These are phyloP conservation scores for Coelopa pilipes DNA, from an alignment of 2,888 invertebrate genomes.

Conservation along the genomic window DNA sequence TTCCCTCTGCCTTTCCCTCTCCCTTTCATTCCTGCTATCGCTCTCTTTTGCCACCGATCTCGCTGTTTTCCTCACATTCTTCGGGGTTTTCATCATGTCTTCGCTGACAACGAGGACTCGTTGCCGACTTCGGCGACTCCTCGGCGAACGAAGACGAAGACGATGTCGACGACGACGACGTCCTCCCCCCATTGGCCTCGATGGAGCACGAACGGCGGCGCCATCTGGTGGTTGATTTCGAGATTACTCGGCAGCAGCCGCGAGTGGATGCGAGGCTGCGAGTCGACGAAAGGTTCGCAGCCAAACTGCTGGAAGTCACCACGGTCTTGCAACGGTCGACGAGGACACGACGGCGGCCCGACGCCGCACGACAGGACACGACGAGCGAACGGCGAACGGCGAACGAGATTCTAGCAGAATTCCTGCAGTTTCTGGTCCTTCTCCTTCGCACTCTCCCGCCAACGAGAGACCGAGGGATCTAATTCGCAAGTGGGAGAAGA, in stretches of 20 bases:
- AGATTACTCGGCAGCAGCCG: conserved; percentile 60
- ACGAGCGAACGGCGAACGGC: conserved; percentile 11
- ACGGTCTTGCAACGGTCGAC: not conserved
- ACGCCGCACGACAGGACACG: not conserved
- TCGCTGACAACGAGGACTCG: too few relatives aligned
- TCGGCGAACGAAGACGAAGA: not conserved
- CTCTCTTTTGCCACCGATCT: too few relatives aligned
- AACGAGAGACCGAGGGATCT: too few relatives aligned
- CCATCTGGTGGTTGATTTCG: conserved; percentile 61
- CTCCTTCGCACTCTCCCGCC: too few relatives aligned
- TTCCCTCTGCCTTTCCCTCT: too few relatives aligned
- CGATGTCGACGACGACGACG: not conserved
- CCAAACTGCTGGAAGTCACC: conserved; percentile 50
- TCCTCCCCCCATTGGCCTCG: not conserved
- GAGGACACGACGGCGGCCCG: too few relatives aligned
- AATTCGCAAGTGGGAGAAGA: too few relatives aligned
- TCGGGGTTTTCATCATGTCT: too few relatives aligned
- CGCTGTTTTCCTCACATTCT: too few relatives aligned
- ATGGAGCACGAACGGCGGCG: conserved; percentile 47
- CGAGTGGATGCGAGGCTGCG: conserved; percentile 9
- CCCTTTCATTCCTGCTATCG: too few relatives aligned
- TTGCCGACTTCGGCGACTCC: too few relatives aligned
- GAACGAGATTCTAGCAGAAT: conserved; percentile 36
- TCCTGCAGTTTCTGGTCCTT: conserved; percentile 17
- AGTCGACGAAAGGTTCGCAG: conserved; percentile 47